A percentile compares a stretch with the other conserved stretches of the same genome.
Conservation (phyloP, 2,888 invertebrate genomes). For the Strigamia crassipes region DNA sequence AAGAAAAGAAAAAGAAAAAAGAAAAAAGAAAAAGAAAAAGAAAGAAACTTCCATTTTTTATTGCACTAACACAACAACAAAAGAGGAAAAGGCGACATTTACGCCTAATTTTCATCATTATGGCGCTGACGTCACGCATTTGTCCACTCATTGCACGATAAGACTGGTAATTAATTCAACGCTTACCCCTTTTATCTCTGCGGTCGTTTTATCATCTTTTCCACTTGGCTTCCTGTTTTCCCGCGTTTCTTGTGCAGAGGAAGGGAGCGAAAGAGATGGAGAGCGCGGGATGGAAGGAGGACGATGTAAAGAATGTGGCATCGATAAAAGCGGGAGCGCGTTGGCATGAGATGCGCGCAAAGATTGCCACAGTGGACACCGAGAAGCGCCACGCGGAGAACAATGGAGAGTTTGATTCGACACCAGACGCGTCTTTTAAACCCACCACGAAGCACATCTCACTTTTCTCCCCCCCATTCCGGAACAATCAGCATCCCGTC, state of each 20-base stretch:
- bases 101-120: constrained; percentile 8
- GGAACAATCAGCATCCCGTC: background rate
- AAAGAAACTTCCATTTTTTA: constrained; percentile 16
- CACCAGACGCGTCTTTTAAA: background rate
- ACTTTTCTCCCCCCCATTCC: background rate
- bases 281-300: background rate
- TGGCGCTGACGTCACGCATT: background rate
- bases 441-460: background rate
- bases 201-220: constrained; percentile 22
- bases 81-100: constrained; percentile 4
- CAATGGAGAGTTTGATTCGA: background rate
- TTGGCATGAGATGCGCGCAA: constrained; percentile 6
- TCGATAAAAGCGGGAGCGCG: background rate
- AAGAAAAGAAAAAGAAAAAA: too few relatives aligned
- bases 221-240: constrained; percentile 30
- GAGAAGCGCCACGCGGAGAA: background rate
- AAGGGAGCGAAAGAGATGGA: background rate
- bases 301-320: background rate
- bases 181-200: constrained; percentile 29
- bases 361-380: constrained; percentile 22
- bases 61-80: background rate
- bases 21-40: background rate
- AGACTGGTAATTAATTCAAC: constrained; percentile 27
- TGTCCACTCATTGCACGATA: constrained; percentile 19
- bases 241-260: constrained; percentile 2